Evolutionary conservation across 2,113 vertebrate species (phyloP), one percentile per base, ranked within the genome.

Genomic region (Lophochroa leadbeateri): DNA sequence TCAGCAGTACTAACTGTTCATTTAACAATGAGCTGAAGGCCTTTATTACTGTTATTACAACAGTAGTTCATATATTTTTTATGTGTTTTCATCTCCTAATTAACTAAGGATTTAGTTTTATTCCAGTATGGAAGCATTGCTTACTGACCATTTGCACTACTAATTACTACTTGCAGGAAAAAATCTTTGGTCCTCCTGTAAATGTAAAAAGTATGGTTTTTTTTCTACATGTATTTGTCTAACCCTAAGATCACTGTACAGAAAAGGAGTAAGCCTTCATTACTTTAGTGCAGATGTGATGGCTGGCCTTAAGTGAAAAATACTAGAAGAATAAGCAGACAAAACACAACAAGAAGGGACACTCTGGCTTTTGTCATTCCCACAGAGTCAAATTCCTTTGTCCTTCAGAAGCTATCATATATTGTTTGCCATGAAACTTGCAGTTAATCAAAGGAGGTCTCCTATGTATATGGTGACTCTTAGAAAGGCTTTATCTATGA

Each of bases 1-100:
- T 90, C 69, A 92, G 83, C 46, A 92, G 65, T 97, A 44, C 41
- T 95, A 91, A 85, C 39, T 92, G 89, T 79, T 84, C 89, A 89
- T 82, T 94, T 92, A 96, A 92, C 61, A 89, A 47, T 90, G 90
- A 84, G 52, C 82, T 64, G 82, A 81, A 46, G 13, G 68, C 64
- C 60, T 91, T 43, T 63, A 67, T 93, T 67, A 81, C 80, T 94
- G 83, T 43, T 58, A 70, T 92, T 78, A 64, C 72, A 92, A 78
- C 33, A 82, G 50, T 53, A 86, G 50, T 88, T 95, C 90, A 65
- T 46, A 21, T 84, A 65, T 91, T 94, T 44, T 91, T 82, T 72
- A 60, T 57, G 17, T 84, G 31, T 72, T 95, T 91, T 92, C 53
- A 46, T 74, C 67, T 90, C 28, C 58, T 90, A 90, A 90, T 94